Percentiles rank a stretch among this genome's conserved stretches.
These are phyloP conservation scores for Xiphydria camelus DNA, from an alignment of 2,888 invertebrate species.

Conservation along the genomic window DNA sequence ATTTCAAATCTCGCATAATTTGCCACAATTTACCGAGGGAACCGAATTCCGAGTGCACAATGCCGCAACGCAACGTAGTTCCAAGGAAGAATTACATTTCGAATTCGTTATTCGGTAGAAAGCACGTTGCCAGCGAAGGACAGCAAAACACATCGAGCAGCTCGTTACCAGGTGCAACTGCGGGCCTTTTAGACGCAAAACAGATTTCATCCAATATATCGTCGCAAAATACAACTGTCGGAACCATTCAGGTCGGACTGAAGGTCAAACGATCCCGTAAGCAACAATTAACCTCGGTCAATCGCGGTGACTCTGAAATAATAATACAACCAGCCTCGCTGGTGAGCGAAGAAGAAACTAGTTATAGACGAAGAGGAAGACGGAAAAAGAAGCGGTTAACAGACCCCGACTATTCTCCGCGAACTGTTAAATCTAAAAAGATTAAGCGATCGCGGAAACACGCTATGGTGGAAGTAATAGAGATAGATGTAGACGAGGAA, in stretches of 20 bases:
- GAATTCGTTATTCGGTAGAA: constrained; percentile 16
- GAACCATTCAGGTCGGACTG: constrained; percentile 3
- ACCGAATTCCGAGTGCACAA: background rate
- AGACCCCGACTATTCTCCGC: constrained; percentile 38
- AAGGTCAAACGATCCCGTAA: constrained; percentile 50
- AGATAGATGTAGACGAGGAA: constrained; percentile 49
- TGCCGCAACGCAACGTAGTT: background rate
- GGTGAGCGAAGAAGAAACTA: constrained; percentile 30
- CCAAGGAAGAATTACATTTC: constrained; percentile 8
- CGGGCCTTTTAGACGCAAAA: background rate
- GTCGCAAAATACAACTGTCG: constrained; percentile 15
- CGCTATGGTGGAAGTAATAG: constrained; percentile 44
- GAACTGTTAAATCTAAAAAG: constrained; percentile 24
- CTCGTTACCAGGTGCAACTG: constrained; percentile 8
- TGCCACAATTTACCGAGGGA: too few species aligned
- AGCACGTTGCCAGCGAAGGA: constrained; percentile 1
- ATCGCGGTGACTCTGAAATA: constrained; percentile 53
- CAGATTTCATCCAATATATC: constrained; percentile 13
- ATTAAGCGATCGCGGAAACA: constrained; percentile 21
- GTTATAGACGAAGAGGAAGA: constrained; percentile 33
- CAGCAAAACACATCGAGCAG: constrained; percentile 1
- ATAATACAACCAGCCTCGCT: constrained; percentile 52
- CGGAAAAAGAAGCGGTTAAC: constrained; percentile 35
- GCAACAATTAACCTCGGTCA: constrained; percentile 50
- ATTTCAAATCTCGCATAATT: background rate